Evolutionary conservation across 2,113 vertebrate genomes (phyloP).

Genomic region (Phylloscopus trochiloides): DNA sequence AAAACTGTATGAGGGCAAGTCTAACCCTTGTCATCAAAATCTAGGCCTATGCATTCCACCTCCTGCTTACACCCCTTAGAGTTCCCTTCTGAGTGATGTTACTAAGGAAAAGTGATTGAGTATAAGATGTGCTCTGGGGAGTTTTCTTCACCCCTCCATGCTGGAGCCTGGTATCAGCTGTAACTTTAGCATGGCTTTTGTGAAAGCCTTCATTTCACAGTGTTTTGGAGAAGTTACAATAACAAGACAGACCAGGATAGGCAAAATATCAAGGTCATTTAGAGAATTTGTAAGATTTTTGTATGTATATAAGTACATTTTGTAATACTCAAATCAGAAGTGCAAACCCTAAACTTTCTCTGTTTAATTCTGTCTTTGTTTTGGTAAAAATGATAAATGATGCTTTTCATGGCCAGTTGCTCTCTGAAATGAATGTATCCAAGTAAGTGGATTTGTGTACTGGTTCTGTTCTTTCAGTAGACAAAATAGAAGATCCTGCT

Average conservation of each 20-base stretch:
- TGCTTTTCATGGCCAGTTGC: not conserved
- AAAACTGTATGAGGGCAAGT: not conserved
- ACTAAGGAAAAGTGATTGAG: not conserved
- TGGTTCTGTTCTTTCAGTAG: not conserved
- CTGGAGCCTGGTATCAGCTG: not conserved
- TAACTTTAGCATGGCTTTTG: not conserved
- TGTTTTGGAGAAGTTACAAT: not conserved
- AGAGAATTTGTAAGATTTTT: not conserved
- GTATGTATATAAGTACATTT: not conserved
- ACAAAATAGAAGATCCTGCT: not conserved
- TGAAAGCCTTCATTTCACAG: not conserved
- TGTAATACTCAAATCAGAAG: not conserved
- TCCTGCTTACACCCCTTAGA: not conserved
- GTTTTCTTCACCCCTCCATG: not conserved
- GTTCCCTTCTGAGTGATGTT: not conserved
- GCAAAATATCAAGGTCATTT: not conserved
- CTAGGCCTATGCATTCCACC: not conserved
- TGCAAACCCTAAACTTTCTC: not conserved
- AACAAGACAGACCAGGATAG: not conserved
- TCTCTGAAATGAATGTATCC: not conserved
- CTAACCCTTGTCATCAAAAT: not conserved
- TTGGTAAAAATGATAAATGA: not conserved
- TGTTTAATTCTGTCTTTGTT: not conserved
- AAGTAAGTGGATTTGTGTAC: not conserved
- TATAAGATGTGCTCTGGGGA: not conserved